Conservation (phyloP, 2,797 vertebrate species). For the Aselliscus stoliczkanus region DNA sequence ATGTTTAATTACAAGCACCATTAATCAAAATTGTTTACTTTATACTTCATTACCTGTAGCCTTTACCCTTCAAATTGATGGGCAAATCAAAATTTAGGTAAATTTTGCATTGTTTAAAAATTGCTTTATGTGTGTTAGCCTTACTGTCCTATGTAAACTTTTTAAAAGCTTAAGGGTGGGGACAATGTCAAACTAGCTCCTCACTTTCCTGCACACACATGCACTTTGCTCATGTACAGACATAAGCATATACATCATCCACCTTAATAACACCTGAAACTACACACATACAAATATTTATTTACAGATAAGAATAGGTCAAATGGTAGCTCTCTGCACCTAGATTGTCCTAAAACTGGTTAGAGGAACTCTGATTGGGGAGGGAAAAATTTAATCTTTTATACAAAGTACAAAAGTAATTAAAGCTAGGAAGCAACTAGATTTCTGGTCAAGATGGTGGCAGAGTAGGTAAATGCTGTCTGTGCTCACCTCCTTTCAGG, state of each 20-base stretch:
- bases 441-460: too few relatives aligned
- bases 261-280: neutral
- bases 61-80: neutral
- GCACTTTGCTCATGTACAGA: accelerated
- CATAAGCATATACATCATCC: neutral
- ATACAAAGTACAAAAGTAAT: neutral
- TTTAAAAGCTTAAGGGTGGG: neutral
- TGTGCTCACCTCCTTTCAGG: too few relatives aligned
- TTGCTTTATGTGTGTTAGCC: neutral
- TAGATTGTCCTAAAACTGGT: neutral
- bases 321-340: neutral
- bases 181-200: neutral
- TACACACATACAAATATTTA: neutral
- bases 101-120: neutral
- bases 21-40: neutral
- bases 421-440: neutral
- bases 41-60: neutral
- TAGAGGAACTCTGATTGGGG: neutral
- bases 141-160: neutral
- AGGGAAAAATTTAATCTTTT: neutral
- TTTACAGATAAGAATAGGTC: neutral
- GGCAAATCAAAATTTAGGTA: constrained; percentile 2
- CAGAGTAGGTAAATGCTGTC: too few relatives aligned
- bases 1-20: neutral
- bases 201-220: neutral